Evolutionary conservation across 2,888 invertebrate species (phyloP), one percentile per base, ranked within the genome.

Genomic region (Caenorhabditis sp.): DNA sequence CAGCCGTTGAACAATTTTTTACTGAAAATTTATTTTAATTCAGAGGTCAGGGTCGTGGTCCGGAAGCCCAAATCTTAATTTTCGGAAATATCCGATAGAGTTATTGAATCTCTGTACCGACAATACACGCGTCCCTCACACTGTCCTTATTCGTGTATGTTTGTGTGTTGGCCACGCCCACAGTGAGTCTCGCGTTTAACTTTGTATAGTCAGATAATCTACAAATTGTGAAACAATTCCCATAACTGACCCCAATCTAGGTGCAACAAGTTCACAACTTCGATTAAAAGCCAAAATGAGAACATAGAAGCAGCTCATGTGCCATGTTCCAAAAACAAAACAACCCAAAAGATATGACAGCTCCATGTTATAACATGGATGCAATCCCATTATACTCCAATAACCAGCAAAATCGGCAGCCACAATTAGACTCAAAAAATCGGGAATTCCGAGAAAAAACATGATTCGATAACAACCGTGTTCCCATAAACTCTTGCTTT

Each of bases 261-360:
- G 62, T 5, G 62, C 58, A 1, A 68, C 61, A 0, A 75, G 58
- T 24, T 75, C 75, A 24, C 62, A 61, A 43, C 57, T 58, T n/a
- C 75, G 26, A 37, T 75, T 70, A 57, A 75, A 70, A 6, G 75
- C 70, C 62, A 75, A 31, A 31, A 75, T 51, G 2, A 75, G 61
- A 17, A 70, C 69, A 55, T 63, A 75, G 12, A 68, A 50, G 27
- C 75, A 75, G 24, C 70, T 75, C 59, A 70, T 70, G 19, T 70
- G 69, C 75, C 75, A 75, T 1, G 69, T 67, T 10, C 75, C 75
- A 43, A 75, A 70, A 0, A 70, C 65, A 3, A 75, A 53, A 49
- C 62, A 64, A 23, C 75, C 75, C n/a, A 60, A 24, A 12, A 70
- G 21, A 17, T 57, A 51, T 2, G 75, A 50, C 14, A 53, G 31